phyloP scores from a whole-genome alignment of 2,797 vertebrate genomes.

The Bradypodion ventrale region DNA sequence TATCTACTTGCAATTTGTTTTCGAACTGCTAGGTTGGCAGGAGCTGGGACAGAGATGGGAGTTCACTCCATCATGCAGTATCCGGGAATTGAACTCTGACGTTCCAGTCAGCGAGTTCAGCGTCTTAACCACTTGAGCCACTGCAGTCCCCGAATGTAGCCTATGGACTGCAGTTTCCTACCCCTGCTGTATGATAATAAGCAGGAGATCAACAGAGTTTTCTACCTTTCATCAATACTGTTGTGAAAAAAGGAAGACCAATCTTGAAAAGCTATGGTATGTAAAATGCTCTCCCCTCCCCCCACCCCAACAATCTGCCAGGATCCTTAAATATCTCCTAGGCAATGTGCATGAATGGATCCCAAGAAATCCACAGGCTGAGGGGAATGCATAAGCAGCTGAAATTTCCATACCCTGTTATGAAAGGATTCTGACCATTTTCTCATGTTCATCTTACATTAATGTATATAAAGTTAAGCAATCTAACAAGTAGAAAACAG shows the following conservation, averaged over 20 bases:
- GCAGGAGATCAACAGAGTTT: not conserved
- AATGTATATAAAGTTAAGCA: not conserved
- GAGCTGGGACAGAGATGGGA: too few relatives aligned
- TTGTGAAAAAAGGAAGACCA: not conserved
- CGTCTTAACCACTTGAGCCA: too few relatives aligned
- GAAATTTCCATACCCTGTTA: not conserved
- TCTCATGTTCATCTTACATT: not conserved
- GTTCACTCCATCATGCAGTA: too few relatives aligned
- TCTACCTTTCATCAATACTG: not conserved
- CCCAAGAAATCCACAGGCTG: not conserved
- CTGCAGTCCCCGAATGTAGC: too few relatives aligned
- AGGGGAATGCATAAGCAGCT: not conserved
- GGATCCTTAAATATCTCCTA: not conserved
- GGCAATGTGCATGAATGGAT: not conserved
- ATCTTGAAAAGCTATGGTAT: not conserved
- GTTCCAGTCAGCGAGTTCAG: too few relatives aligned
- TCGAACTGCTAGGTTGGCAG: too few relatives aligned
- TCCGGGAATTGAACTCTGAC: too few relatives aligned
- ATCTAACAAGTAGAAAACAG: not conserved
- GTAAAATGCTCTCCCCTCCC: not conserved
- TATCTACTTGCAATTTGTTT: too few relatives aligned
- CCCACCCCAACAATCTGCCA: not conserved
- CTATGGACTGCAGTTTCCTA: not conserved
- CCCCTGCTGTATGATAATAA: not conserved
- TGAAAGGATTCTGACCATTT: not conserved